Base-by-base conservation (phyloP, 2,888 invertebrate genomes). In the Agriopis leucophaearia region DNA sequence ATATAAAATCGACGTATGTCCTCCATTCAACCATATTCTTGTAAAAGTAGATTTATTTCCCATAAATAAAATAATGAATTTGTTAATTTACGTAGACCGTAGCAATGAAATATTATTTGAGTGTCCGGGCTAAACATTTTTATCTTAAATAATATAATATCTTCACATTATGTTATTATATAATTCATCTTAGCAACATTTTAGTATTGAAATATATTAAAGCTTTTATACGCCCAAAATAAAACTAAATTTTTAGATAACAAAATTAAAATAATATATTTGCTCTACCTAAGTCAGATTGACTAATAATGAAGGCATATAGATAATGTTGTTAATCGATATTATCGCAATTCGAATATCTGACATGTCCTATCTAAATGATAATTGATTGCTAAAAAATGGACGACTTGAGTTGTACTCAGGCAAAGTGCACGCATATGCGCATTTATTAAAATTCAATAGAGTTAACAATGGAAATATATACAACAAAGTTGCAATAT, bases 351-450 rank as follows among this genome's bases (percentile, higher is more conserved):
- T 75, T 73, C 63, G 61, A 68, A 77, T 82, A 81, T 83, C 81
- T 81, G 84, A 81, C 83, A 72, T 83, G 78, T 80, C 79, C 77
- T 81, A 88, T 88, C 88, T 78, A 72, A 81, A 81, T 74, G 74
- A 81, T 81, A 79, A 87, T 85, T 82, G 80, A 86, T 86, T 79
- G 77, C 71, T 74, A 62, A 72, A 75, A 81, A 82, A 77, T 72
- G 67, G 74, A 75, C 72, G 62, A 66, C 44, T 56, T 54, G 55
- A 45, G 8, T 38, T 62, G 44, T 55, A 50, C 13, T 18, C 12
- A 7, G 27, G 42, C 55, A 55, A 65, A 71, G 59, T 63, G 69
- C 62, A 70, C 62, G 48, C 40, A 44, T 13, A 13, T 44, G n/a
- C 44, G 44, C 38, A 38, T 13, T 13, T n/a, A 44, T 44, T 12